Base-by-base conservation (phyloP, 1,140 invertebrate genomes). In the Pseudachorutes palmiensis region DNA sequence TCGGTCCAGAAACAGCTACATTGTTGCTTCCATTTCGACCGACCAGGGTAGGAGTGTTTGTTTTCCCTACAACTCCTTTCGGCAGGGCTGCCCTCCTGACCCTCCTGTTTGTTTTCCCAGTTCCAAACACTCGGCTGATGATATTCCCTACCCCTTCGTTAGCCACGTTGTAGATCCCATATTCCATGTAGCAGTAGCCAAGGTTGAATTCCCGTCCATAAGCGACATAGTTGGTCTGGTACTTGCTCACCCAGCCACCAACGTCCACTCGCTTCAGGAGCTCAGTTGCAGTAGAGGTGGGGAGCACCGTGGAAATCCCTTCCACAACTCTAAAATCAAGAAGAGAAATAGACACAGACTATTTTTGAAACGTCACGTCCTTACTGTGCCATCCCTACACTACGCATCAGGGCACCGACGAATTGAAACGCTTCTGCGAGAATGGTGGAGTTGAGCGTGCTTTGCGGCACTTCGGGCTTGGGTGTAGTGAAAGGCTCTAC, bases 121-220 rank as follows among this genome's bases (percentile, higher is more conserved):
- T 22, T 14, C 51, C 33, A 24, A 69, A 68, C 36, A 74, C 36
- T 59, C 65, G n/a, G 30, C 62, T 63, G 0, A 71, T 24, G 16
- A 71, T 41, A 57, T 70, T 74, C 24, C 48, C 30, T 22, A 74
- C 36, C 28, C 73, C 73, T 48, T 72, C 71, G 31, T 58, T 69
- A 19, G 68, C 69, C n/a, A 74, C 62, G 45, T 72, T 70, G 55
- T 67, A 74, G 30, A 74, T 32, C 0, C 49, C 51, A 31, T 74
- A 74, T 59, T 74, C 73, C 28, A 74, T 16, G 55, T 74, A 74
- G 62, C 73, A 74, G 62, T 72, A 74, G 51, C 73, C 73, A 24
- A 74, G 30, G 48, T 69, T 74, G 59, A 71, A 74, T 55, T 74
- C 73, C 9, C 73, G 26, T 0, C 65, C 51, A 66, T 66, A 74